Evolutionary conservation across 2,888 invertebrate genomes (phyloP).

Genomic region (Seira musarum): DNA sequence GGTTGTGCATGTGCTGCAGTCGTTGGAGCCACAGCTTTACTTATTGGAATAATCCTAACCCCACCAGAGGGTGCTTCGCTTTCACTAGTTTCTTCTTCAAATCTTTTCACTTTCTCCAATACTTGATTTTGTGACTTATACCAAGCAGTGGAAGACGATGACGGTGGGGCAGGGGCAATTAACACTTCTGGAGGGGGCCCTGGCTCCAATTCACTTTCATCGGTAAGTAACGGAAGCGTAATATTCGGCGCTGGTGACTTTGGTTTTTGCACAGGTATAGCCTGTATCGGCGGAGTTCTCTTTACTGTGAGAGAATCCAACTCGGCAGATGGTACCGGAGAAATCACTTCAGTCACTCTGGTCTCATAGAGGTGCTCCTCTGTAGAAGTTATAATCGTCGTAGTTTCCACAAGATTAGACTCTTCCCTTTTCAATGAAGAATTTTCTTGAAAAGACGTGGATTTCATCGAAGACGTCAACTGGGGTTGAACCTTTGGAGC

Average conservation of each 20-base stretch:
- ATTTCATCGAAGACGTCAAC: background rate
- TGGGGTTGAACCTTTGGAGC: background rate
- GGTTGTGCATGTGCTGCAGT: slow-evolving; percentile 5
- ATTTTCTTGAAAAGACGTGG: background rate
- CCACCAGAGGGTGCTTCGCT: slow-evolving; percentile 55
- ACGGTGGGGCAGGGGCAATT: slow-evolving; percentile 76
- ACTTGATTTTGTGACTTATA: slow-evolving; percentile 58
- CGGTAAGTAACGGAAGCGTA: background rate
- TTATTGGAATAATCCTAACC: slow-evolving; percentile 61
- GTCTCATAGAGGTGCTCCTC: slow-evolving; percentile 42
- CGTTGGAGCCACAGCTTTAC: slow-evolving; percentile 14
- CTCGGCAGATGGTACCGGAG: slow-evolving; percentile 29
- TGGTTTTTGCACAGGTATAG: background rate
- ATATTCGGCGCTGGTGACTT: background rate
- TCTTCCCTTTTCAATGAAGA: background rate
- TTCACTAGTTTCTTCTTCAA: slow-evolving; percentile 53
- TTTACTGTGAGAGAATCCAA: slow-evolving; percentile 15
- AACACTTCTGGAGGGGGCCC: slow-evolving; percentile 81
- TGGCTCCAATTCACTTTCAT: slow-evolving; percentile 30
- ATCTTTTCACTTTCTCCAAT: slow-evolving; percentile 60
- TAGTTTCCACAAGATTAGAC: slow-evolving; percentile 35
- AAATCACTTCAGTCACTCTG: slow-evolving; percentile 43
- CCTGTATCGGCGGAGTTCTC: background rate
- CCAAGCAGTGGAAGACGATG: slow-evolving; percentile 41
- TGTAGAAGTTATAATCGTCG: slow-evolving; percentile 41